A percentile compares a stretch with the other conserved stretches of the same genome.
These are phyloP conservation scores for Steinernema khuongi DNA, from an alignment of 1,140 invertebrate genomes.

Conservation along the genomic window DNA sequence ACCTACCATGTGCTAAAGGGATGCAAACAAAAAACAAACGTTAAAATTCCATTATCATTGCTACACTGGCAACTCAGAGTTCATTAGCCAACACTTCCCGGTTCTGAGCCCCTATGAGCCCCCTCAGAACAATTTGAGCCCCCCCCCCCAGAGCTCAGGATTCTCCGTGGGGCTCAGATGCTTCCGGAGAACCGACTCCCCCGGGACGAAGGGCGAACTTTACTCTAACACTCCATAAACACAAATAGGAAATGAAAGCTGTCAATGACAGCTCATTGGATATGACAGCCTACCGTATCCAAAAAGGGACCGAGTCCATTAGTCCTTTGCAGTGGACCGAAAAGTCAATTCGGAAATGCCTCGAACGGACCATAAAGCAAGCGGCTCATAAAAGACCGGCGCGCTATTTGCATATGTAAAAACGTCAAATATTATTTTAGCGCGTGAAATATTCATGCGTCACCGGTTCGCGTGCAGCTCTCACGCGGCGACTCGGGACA, in stretches of 20 bases:
- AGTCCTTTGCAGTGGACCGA: neutral
- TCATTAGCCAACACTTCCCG: no score
- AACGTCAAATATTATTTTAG: slow-evolving; percentile 16
- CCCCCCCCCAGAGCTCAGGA: no score
- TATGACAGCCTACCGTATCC: neutral
- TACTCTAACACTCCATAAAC: neutral
- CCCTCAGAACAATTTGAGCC: no score
- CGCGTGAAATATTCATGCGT: neutral
- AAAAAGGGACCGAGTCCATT: neutral
- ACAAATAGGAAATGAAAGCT: neutral
- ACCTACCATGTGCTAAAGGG: no score
- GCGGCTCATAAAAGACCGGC: slow-evolving; percentile 4
- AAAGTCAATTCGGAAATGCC: neutral
- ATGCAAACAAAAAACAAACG: no score
- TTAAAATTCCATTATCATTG: no score
- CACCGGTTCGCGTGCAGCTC: neutral
- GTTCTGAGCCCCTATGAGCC: no score
- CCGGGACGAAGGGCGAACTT: neutral
- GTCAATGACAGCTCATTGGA: neutral
- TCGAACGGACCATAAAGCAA: neutral
- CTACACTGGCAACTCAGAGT: no score
- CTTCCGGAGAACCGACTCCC: no score
- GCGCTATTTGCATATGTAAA: slow-evolving; percentile 4
- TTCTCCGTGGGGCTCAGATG: no score
- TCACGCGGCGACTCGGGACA: no score